Percentiles rank a stretch among this genome's conserved stretches.
phyloP scores from a whole-genome alignment of 2,113 vertebrate genomes.

The Phoxinus phoxinus region DNA sequence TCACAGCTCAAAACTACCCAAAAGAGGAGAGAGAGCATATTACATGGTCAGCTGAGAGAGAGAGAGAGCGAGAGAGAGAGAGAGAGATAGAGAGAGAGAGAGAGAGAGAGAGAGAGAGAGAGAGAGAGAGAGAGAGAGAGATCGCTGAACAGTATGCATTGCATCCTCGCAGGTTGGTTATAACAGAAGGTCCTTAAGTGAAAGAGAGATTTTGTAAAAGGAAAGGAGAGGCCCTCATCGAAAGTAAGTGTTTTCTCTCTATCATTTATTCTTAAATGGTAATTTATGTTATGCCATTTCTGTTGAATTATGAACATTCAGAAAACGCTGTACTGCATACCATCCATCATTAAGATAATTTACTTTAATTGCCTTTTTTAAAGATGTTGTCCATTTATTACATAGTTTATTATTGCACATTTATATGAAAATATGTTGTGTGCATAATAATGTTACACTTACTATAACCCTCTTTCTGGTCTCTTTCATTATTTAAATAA shows the following conservation, averaged over 20 bases:
- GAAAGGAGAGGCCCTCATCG: background rate
- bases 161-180: background rate
- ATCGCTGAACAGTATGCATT: background rate
- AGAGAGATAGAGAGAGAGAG: background rate
- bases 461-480: background rate
- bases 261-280: background rate
- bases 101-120: slow-evolving; percentile 9
- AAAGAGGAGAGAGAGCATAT: background rate
- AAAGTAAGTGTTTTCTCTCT: slow-evolving; percentile 2
- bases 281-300: background rate
- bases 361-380: background rate
- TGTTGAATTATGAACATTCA: background rate
- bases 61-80: slow-evolving; percentile 15
- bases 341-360: background rate
- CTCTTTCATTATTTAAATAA: background rate
- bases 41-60: background rate
- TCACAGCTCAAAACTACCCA: background rate
- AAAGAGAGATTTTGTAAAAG: background rate
- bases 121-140: slow-evolving; percentile 5
- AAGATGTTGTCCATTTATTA: background rate
- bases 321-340: background rate
- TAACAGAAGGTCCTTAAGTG: background rate
- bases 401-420: background rate
- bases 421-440: background rate
- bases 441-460: background rate